Evolutionary conservation across 2,888 invertebrate genomes (phyloP), one percentile per base, ranked within the genome.

Genomic region (Harpalus rubripes): DNA sequence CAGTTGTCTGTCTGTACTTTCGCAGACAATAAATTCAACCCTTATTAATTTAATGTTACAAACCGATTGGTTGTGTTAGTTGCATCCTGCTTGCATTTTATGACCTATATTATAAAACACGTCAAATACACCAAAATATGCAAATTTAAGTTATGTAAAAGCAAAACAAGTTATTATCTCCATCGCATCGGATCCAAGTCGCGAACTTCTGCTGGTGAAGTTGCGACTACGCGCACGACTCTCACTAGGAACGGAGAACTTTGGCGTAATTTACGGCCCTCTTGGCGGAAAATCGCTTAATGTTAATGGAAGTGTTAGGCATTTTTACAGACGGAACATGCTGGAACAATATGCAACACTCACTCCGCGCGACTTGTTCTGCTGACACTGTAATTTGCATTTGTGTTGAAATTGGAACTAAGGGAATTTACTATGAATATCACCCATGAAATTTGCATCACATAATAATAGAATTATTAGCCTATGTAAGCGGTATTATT

Each of bases 241-340:
- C 44, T 1, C 44, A 52, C 44, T 52, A 52, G 68, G 16, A 0
- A 32, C n/a, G 76, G 22, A 4, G 39, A 76, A 76, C 52, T 76
- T 76, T 18, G 76, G 12, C 52, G 18, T 52, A 76, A 76, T 76
- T 76, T 76, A 76, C 76, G 52, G 56, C 52, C 56, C 76, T 56
- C 76, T 76, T 76, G 76, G 76, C 52, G 76, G 44, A 56, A 76
- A 76, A 76, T 76, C 76, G 76, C 76, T 56, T 76, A 76, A 76
- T 76, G 76, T 76, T 76, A 76, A 76, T 76, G 76, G 76, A 76
- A 76, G 56, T 76, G 76, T 76, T 76, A 18, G 52, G 8, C 76
- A 76, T 76, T 76, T 76, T 76, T 76, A 52, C 44, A 52, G 44
- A 44, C 76, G 22, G 15, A 76, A 76, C 76, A 76, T 18, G 76